Conservation (phyloP, 2,888 invertebrate species). For the Caenorhabditis uteleia region DNA sequence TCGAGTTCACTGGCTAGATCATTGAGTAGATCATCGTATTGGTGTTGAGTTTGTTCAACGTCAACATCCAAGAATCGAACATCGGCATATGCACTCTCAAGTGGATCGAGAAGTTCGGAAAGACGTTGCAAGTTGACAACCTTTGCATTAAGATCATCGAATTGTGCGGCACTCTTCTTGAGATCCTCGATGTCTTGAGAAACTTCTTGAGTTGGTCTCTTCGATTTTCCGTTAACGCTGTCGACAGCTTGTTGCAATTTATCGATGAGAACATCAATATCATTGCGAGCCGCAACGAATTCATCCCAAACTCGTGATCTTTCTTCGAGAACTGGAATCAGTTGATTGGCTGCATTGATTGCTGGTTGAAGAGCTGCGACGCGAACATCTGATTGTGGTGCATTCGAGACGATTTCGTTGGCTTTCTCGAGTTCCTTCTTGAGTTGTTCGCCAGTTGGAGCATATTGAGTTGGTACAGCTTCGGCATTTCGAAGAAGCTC, state of each 20-base stretch:
- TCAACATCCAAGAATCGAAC: constrained; percentile 59
- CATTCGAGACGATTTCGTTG: constrained; percentile 7
- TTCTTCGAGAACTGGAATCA: constrained; percentile 1
- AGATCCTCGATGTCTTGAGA: constrained; percentile 14
- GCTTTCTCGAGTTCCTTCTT: constrained; percentile 15
- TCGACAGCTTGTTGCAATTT: constrained; percentile 3
- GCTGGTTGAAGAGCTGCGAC: constrained; percentile 1
- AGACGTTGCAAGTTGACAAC: constrained; percentile 47
- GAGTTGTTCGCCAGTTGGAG: constrained; percentile 26
- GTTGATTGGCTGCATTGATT: constrained; percentile 5
- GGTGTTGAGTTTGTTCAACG: constrained; percentile 51
- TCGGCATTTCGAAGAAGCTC: constrained; percentile 31
- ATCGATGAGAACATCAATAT: constrained; percentile 5
- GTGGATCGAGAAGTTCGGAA: constrained; percentile 52
- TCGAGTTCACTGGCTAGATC: constrained; percentile 35
- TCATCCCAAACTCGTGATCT: constrained; percentile 12
- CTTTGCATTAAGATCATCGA: constrained; percentile 30
- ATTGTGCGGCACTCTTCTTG: constrained; percentile 12
- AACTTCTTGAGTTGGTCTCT: constrained; percentile 5
- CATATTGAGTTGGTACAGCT: constrained; percentile 32
- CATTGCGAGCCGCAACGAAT: constrained; percentile 7
- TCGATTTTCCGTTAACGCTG: constrained; percentile 7
- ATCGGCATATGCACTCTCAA: constrained; percentile 52
- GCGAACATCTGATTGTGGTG: constrained; percentile 2
- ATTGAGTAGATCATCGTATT: constrained; percentile 50